These are phyloP conservation scores for Xerus inauris DNA, from an alignment of 2,113 vertebrate genomes.

Conservation along the genomic window DNA sequence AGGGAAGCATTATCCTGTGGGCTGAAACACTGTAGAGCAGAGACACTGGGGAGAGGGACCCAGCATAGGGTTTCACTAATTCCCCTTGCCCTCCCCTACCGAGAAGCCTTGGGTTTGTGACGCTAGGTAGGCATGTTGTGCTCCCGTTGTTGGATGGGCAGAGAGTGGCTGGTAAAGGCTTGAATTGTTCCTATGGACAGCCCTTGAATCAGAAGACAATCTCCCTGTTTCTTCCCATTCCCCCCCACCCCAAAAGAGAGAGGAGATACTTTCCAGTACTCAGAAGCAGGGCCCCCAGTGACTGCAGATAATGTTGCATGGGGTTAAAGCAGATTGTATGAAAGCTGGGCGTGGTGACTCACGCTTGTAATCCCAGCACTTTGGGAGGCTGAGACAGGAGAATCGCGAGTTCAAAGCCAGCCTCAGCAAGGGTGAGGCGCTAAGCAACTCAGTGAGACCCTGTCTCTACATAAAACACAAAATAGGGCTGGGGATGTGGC, in stretches of 20 bases:
- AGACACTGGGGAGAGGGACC: neutral
- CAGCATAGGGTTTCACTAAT: rapidly evolving
- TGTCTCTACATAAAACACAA: too few relatives aligned
- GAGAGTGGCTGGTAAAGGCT: neutral
- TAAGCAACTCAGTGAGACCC: too few relatives aligned
- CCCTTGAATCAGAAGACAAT: neutral
- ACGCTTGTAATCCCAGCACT: too few relatives aligned
- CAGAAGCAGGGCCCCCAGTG: neutral
- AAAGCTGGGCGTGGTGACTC: too few relatives aligned
- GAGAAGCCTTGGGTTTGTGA: rapidly evolving
- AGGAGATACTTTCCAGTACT: too few relatives aligned
- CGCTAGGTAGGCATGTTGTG: neutral
- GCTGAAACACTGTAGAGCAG: neutral
- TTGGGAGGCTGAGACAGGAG: too few relatives aligned
- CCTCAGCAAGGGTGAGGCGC: too few relatives aligned
- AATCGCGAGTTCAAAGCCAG: too few relatives aligned
- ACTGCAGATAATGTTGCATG: neutral
- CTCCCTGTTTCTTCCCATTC: too few relatives aligned
- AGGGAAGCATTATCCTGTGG: neutral
- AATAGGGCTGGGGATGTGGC: too few relatives aligned
- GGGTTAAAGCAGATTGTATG: neutral
- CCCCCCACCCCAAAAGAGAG: rapidly evolving
- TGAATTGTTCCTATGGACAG: neutral
- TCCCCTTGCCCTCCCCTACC: too few relatives aligned
- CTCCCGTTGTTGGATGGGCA: neutral